A percentile compares a stretch with the other conserved stretches of the same genome.
Conservation (phyloP, 2,888 invertebrate genomes). For the Neoscelio sp. region DNA sequence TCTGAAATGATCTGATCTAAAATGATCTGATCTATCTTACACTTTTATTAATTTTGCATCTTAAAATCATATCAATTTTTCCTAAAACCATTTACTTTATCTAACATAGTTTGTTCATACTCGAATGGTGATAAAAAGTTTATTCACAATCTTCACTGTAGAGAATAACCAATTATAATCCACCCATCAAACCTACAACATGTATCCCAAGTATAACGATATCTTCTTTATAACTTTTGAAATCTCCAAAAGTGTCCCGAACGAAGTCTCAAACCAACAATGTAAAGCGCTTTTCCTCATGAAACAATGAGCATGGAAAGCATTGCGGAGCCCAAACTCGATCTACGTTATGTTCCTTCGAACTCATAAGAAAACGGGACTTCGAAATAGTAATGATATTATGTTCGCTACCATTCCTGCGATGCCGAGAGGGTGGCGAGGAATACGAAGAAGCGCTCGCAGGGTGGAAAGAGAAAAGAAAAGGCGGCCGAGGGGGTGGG, state of each 20-base stretch:
- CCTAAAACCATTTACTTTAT: constrained; percentile 10
- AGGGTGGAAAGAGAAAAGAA: constrained; percentile 57
- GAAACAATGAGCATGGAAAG: constrained; percentile 80
- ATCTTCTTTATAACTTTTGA: constrained; percentile 55
- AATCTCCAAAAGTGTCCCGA: constrained; percentile 53
- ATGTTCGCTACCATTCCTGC: constrained; percentile 74
- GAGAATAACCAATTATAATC: constrained; percentile 59
- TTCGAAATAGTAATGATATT: constrained; percentile 81
- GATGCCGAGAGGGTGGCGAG: constrained; percentile 36
- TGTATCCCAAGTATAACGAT: constrained; percentile 43
- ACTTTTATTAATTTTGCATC: too few species aligned
- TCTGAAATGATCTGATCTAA: too few species aligned
- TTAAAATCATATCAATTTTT: not conserved
- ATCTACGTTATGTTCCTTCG: constrained; percentile 77
- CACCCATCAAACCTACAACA: not conserved
- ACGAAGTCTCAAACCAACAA: constrained; percentile 35
- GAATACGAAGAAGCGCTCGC: constrained; percentile 26
- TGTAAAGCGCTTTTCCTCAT: constrained; percentile 50
- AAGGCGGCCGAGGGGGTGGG: constrained; percentile 28
- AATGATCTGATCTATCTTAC: too few species aligned
- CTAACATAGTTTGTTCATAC: not conserved
- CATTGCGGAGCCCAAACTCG: constrained; percentile 73
- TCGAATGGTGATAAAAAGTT: constrained; percentile 40
- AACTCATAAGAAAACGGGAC: constrained; percentile 81
- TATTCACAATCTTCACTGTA: constrained; percentile 32